phyloP scores from a whole-genome alignment of 2,113 vertebrate genomes.

The Serilophus lunatus region DNA sequence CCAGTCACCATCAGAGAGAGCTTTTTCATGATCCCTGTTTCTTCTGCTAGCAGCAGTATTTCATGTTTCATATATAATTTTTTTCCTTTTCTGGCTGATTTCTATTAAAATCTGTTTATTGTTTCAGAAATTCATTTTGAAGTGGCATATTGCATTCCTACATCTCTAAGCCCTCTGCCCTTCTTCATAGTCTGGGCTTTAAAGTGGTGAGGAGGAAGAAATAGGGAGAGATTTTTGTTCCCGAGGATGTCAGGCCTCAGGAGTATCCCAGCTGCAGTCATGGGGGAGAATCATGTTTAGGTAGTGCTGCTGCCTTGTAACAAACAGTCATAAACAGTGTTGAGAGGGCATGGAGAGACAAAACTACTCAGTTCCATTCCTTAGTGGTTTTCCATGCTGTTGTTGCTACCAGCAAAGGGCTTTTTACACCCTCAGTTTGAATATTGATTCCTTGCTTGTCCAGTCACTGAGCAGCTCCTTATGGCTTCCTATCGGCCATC shows the following conservation, averaged over 20 bases:
- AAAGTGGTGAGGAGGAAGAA: not conserved
- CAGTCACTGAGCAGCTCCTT: not conserved
- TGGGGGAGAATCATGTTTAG: not conserved
- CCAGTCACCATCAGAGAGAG: slow-evolving; percentile 57
- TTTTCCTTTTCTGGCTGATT: slow-evolving; percentile 53
- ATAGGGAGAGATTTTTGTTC: slow-evolving; percentile 4
- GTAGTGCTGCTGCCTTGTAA: not conserved
- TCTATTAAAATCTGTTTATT: slow-evolving; percentile 67
- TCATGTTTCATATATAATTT: slow-evolving; percentile 56
- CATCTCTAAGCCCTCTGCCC: slow-evolving; percentile 47
- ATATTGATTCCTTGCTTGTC: not conserved
- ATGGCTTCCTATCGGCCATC: accelerated
- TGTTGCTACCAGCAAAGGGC: not conserved
- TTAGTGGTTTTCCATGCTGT: not conserved
- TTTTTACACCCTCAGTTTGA: not conserved
- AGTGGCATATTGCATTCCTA: slow-evolving; percentile 52
- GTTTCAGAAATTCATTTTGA: slow-evolving; percentile 63
- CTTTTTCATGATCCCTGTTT: slow-evolving; percentile 50
- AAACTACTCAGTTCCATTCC: not conserved
- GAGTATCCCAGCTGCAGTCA: not conserved
- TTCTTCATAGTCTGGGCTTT: not conserved
- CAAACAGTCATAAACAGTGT: not conserved
- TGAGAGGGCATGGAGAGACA: not conserved
- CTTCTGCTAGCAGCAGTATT: slow-evolving; percentile 29
- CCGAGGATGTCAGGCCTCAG: not conserved